Conservation (phyloP, 2,888 invertebrate genomes). For the Platycnemis pennipes region DNA sequence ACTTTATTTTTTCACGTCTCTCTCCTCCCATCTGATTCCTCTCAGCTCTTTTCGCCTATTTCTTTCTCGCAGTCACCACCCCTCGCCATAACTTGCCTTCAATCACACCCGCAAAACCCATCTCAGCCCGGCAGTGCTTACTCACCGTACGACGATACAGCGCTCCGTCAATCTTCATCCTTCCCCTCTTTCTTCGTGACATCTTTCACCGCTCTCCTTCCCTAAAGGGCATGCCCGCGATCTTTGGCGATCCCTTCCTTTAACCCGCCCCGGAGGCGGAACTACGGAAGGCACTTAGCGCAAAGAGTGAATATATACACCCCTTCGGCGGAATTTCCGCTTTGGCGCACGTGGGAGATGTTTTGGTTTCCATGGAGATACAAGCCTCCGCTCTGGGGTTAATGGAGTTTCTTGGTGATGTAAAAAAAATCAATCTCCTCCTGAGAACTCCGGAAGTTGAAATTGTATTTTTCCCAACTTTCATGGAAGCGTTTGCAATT, state of each 20-base stretch:
- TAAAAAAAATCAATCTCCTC: slow-evolving; percentile 34
- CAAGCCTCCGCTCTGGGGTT: background rate
- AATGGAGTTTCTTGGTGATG: slow-evolving; percentile 61
- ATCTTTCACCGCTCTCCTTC: slow-evolving; percentile 30
- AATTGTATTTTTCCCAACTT: slow-evolving; percentile 22
- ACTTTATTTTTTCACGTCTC: background rate
- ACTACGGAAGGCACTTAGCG: slow-evolving; percentile 64
- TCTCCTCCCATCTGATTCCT: background rate
- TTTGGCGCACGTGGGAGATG: slow-evolving; percentile 44
- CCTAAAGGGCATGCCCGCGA: slow-evolving; percentile 25
- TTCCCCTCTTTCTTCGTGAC: background rate
- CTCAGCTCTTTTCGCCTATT: background rate
- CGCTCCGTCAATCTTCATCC: background rate
- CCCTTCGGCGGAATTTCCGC: slow-evolving; percentile 50
- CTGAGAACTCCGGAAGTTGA: background rate
- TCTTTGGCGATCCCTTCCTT: slow-evolving; percentile 54
- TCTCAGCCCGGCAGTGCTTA: background rate
- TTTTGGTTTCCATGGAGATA: slow-evolving; percentile 44
- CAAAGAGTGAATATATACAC: background rate
- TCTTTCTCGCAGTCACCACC: background rate
- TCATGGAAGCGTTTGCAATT: background rate
- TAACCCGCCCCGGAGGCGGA: slow-evolving; percentile 45
- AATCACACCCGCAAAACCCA: background rate
- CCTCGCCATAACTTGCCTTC: slow-evolving; percentile 3
- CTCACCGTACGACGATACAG: slow-evolving; percentile 6